Conservation (phyloP, 2,797 vertebrate genomes). For the Vireo griseus region DNA sequence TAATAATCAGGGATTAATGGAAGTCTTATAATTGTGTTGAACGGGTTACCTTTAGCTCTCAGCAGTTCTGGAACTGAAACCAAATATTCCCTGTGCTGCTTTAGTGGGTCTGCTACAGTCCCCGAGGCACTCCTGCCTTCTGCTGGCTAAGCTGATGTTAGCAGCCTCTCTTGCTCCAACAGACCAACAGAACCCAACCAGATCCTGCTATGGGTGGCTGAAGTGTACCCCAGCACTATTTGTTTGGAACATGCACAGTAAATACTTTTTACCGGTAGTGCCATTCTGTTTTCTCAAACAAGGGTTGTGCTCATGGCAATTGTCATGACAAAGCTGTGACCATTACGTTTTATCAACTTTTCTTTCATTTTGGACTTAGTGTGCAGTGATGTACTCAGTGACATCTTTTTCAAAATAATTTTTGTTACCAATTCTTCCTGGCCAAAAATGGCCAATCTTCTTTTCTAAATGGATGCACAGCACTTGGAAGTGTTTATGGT, state of each 20-base stretch:
- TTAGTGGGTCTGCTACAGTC: background rate
- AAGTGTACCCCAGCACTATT: background rate
- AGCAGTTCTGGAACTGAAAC: background rate
- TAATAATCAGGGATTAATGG: background rate
- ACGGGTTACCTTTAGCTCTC: background rate
- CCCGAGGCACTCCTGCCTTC: constrained; percentile 61
- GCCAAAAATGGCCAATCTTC: background rate
- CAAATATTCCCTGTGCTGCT: background rate
- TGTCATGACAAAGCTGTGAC: background rate
- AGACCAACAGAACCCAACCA: background rate
- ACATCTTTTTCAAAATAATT: background rate
- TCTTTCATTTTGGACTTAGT: background rate
- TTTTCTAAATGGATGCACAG: background rate
- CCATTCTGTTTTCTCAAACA: background rate
- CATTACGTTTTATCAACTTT: background rate
- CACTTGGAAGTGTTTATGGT: background rate
- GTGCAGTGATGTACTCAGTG: background rate
- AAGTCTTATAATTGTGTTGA: background rate
- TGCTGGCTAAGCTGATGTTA: constrained; percentile 46
- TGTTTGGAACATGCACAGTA: background rate
- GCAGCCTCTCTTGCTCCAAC: background rate
- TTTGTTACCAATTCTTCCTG: background rate
- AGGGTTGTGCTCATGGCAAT: background rate
- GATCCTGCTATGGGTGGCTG: background rate
- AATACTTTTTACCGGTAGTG: background rate